Evolutionary conservation across 1,140 invertebrate species (phyloP).

Genomic region (Plectrocnemia conspersa): DNA sequence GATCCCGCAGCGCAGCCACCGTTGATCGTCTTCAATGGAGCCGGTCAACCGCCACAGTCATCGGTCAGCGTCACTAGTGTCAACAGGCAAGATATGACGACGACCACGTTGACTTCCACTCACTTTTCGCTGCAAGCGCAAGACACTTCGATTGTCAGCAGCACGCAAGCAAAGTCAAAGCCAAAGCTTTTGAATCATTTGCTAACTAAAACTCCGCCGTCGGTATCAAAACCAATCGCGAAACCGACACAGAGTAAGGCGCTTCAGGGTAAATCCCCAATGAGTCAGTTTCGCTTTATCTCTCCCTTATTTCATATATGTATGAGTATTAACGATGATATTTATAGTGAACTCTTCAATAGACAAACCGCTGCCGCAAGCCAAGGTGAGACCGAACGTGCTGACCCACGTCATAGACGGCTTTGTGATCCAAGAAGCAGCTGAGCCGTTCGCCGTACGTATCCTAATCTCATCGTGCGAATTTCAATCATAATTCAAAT

Average conservation of each 20-base stretch:
- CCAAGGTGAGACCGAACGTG: conserved; percentile 93
- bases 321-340: too few relatives aligned
- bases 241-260: too few relatives aligned
- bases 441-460: conserved; percentile 84
- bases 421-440: conserved; percentile 92
- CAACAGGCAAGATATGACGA: conserved; percentile 8
- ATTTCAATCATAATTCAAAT: too few relatives aligned
- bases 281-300: too few relatives aligned
- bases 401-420: conserved; percentile 96
- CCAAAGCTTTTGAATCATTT: conserved; percentile 12
- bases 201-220: too few relatives aligned
- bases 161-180: conserved; percentile 14
- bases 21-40: conserved; percentile 10
- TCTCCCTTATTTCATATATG: too few relatives aligned
- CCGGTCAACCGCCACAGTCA: conserved; percentile 21
- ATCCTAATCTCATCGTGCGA: too few relatives aligned
- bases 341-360: conserved; percentile 37
- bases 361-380: conserved; percentile 76
- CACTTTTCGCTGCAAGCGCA: conserved; percentile 14
- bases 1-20: conserved; percentile 15
- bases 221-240: too few relatives aligned
- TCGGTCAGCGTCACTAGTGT: conserved; percentile 22
- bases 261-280: too few relatives aligned
- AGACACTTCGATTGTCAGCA: conserved; percentile 5
- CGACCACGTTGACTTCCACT: conserved; percentile 11